Evolutionary conservation across 2,888 invertebrate species (phyloP).

Genomic region (Trisateles emortualis): DNA sequence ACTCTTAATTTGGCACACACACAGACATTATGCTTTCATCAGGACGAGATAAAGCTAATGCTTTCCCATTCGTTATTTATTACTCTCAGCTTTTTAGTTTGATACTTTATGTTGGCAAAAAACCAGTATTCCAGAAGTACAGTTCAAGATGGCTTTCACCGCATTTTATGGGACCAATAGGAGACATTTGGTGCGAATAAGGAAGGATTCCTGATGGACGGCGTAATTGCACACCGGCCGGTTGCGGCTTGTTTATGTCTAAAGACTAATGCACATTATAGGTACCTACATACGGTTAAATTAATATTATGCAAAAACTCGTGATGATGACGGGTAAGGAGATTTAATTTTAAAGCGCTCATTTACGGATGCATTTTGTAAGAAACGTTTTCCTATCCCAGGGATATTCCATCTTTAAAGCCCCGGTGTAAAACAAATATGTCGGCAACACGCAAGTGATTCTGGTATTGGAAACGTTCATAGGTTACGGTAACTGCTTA

Average conservation of each 20-base stretch:
- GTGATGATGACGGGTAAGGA: neutral
- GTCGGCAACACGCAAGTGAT: too few relatives aligned
- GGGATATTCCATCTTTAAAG: too few relatives aligned
- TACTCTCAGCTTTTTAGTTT: neutral
- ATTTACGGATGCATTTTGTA: too few relatives aligned
- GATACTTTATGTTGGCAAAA: neutral
- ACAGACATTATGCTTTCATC: neutral
- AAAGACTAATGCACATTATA: conserved; percentile 17
- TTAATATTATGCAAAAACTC: conserved; percentile 16
- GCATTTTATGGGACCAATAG: conserved; percentile 30
- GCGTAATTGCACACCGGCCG: conserved; percentile 35
- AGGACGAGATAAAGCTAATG: neutral
- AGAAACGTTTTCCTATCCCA: too few relatives aligned
- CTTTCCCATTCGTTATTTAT: neutral
- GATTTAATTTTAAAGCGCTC: neutral
- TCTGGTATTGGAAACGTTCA: too few relatives aligned
- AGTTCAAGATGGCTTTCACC: conserved; percentile 31
- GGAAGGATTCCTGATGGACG: conserved; percentile 43
- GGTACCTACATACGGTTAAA: neutral
- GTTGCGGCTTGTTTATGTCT: conserved; percentile 17
- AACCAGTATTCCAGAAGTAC: conserved; percentile 6
- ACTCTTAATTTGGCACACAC: too few relatives aligned
- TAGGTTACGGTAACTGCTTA: too few relatives aligned
- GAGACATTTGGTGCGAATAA: conserved; percentile 33
- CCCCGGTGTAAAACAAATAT: too few relatives aligned